Evolutionary conservation across 2,888 invertebrate genomes (phyloP).

Genomic region (Chironomus riparius): DNA sequence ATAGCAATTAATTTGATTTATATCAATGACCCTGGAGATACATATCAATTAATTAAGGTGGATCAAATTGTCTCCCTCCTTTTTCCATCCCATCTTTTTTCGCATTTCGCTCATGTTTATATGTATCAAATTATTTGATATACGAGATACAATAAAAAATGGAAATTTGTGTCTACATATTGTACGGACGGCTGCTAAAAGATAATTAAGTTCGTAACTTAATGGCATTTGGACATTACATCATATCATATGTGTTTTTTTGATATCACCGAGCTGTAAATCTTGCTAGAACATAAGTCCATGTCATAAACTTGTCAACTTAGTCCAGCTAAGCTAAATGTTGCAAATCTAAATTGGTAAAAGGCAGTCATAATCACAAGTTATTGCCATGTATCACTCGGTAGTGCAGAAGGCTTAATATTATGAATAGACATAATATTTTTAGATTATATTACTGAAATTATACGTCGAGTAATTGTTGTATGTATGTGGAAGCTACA

Average conservation of each 20-base stretch:
- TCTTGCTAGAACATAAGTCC: no score
- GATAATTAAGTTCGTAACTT: not conserved
- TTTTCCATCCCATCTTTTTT: not conserved
- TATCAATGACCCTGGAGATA: not conserved
- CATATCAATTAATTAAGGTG: not conserved
- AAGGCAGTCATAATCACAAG: no score
- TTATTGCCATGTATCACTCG: no score
- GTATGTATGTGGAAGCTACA: not conserved
- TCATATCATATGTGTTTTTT: not conserved
- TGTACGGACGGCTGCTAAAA: not conserved
- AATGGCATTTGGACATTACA: not conserved
- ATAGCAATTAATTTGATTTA: not conserved
- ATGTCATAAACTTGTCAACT: no score
- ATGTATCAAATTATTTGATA: no score
- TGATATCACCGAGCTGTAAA: no score
- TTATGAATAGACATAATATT: not conserved
- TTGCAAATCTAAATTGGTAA: no score
- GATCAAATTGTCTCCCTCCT: not conserved
- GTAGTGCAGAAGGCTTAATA: no score
- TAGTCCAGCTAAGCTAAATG: no score
- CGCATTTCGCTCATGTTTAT: no score
- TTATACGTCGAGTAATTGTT: not conserved
- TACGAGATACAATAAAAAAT: no score
- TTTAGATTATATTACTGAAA: not conserved
- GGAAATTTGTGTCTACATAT: not conserved